phyloP scores from a whole-genome alignment of 2,797 vertebrate genomes.

The Scyliorhinus canicula region DNA sequence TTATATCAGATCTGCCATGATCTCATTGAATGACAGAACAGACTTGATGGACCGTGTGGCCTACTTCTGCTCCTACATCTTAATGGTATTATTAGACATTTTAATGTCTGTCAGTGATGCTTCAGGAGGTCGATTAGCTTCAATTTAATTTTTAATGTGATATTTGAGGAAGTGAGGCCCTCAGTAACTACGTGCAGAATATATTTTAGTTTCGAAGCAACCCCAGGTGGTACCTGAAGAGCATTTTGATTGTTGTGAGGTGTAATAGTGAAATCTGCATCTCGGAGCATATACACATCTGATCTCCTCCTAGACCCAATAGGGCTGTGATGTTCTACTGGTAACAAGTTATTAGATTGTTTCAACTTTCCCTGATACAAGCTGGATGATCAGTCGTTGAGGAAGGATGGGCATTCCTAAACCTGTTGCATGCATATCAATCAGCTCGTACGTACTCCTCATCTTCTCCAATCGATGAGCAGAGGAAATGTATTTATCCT shows the following conservation, averaged over 20 bases:
- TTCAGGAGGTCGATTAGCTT: not conserved
- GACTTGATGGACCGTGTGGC: too few relatives aligned
- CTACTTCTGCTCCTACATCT: too few relatives aligned
- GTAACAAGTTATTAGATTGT: not conserved
- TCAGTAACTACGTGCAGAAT: not conserved
- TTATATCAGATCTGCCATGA: too few relatives aligned
- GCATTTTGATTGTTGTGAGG: not conserved
- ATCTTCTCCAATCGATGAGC: not conserved
- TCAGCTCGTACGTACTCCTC: not conserved
- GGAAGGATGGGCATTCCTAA: not conserved
- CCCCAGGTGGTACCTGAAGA: too few relatives aligned
- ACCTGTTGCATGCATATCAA: not conserved
- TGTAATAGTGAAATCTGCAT: not conserved
- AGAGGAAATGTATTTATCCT: not conserved
- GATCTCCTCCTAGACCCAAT: not conserved
- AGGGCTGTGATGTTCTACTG: not conserved
- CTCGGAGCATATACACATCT: not conserved
- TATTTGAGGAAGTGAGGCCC: not conserved
- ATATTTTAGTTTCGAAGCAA: not conserved
- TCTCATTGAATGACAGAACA: too few relatives aligned
- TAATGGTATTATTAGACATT: too few relatives aligned
- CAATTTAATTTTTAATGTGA: not conserved
- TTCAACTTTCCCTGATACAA: not conserved
- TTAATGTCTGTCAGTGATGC: not conserved
- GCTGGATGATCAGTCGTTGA: not conserved